Base-by-base conservation (phyloP, 2,888 invertebrate genomes). In the Tinea trinotella region DNA sequence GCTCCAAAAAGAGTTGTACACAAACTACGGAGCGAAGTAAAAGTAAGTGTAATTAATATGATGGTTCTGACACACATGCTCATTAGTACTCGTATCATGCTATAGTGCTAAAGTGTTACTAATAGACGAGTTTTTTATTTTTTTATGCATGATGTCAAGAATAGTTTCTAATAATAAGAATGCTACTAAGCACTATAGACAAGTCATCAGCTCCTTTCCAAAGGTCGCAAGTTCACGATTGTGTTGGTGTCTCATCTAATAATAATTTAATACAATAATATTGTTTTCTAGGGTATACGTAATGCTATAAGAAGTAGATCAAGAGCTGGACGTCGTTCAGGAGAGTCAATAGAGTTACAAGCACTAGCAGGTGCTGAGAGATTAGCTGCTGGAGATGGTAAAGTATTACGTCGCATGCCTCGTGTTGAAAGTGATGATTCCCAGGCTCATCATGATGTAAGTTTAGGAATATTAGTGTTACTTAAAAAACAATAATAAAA, bases 11-110 rank as follows among this genome's bases (percentile, higher is more conserved):
- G 92, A 60, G 91, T 96, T 60, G 95, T 95, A 10, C 93, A 94
- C 64, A 94, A 94, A 74, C 84, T 96, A 52, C 90, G 92, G 59
- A 93, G 91, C 64, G 95, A 96, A 75, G 95, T 95, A 2, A 95
- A 94, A 80, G 89, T 88, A 77, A 64, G 62, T 56, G 22, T n/a
- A n/a, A 34, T 56, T 54, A 36, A 54, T 15, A 53, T 22, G 46
- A 44, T 12, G n/a, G n/a, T n/a, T 30, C n/a, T n/a, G n/a, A n/a
- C n/a, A n/a, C n/a, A n/a, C n/a, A n/a, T n/a, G n/a, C n/a, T n/a
- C n/a, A n/a, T n/a, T n/a, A n/a, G n/a, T n/a, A n/a, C n/a, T n/a
- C n/a, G n/a, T n/a, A n/a, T n/a, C n/a, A n/a, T n/a, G n/a, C n/a
- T n/a, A n/a, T n/a, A n/a, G n/a, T n/a, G n/a, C n/a, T n/a, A n/a